Evolutionary conservation across 2,888 invertebrate genomes (phyloP).

Genomic region (Diplazon laetatorius): DNA sequence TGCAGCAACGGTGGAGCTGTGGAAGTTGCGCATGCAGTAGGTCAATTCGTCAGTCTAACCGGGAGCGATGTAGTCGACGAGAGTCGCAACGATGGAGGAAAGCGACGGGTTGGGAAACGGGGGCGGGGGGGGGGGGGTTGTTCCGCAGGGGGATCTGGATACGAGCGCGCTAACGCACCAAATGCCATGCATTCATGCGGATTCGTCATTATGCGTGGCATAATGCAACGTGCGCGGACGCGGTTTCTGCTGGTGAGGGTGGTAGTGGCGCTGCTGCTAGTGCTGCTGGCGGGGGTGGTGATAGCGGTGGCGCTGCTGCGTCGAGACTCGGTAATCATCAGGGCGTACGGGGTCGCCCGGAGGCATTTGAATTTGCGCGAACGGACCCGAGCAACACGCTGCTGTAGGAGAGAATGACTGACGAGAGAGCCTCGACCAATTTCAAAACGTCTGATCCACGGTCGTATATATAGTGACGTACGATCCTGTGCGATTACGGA

Average conservation of each 20-base stretch:
- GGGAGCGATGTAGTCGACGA: slow-evolving; percentile 6
- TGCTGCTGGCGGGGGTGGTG: slow-evolving; percentile 45
- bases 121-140: neutral
- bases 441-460: slow-evolving; percentile 39
- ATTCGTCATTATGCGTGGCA: slow-evolving; percentile 75
- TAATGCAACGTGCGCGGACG: slow-evolving; percentile 68
- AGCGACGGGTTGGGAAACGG: neutral
- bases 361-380: slow-evolving; percentile 63
- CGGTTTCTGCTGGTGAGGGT: slow-evolving; percentile 21
- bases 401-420: slow-evolving; percentile 13
- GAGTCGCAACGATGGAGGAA: slow-evolving; percentile 26
- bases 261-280: slow-evolving; percentile 45
- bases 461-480: slow-evolving; percentile 29
- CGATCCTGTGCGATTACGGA: neutral
- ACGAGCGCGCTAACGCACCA: slow-evolving; percentile 70
- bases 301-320: slow-evolving; percentile 61
- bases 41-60: slow-evolving; percentile 50
- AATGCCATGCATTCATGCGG: slow-evolving; percentile 75
- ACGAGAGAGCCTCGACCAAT: slow-evolving; percentile 19
- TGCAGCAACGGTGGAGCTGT: slow-evolving; percentile 33
- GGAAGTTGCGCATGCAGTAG: slow-evolving; percentile 19
- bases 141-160: slow-evolving; percentile 30
- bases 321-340: slow-evolving; percentile 74
- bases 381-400: slow-evolving; percentile 8
- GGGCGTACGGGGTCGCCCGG: slow-evolving; percentile 64